Evolutionary conservation across 2,888 invertebrate species (phyloP).

Genomic region (Dryococelus australis): DNA sequence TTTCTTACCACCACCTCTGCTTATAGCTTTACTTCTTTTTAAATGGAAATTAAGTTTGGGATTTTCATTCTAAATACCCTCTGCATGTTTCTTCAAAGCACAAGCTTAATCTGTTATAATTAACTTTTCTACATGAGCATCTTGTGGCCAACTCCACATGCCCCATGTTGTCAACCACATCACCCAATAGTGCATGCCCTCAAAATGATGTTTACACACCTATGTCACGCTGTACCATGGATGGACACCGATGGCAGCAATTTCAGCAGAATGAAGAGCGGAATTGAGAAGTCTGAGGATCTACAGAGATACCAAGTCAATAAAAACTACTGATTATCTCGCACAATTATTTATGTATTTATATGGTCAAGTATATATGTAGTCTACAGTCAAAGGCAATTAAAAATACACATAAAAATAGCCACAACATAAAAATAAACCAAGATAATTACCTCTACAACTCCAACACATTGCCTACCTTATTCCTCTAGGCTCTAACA

Average conservation of each 20-base stretch:
- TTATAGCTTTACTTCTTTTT: too few relatives aligned
- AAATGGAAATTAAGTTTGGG: too few relatives aligned
- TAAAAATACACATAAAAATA: too few relatives aligned
- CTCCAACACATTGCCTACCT: too few relatives aligned
- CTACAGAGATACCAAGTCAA: conserved; percentile 16
- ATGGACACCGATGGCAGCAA: neutral
- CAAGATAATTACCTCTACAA: too few relatives aligned
- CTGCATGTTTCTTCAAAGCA: too few relatives aligned
- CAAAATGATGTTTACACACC: neutral
- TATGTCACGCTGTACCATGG: conserved; percentile 2
- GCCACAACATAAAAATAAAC: too few relatives aligned
- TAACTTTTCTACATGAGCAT: neutral
- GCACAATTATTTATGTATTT: neutral
- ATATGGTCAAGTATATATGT: neutral
- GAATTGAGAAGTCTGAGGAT: neutral
- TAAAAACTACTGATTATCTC: neutral
- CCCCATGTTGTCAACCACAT: neutral
- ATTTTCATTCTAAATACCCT: too few relatives aligned
- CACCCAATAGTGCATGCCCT: neutral
- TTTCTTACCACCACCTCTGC: too few relatives aligned
- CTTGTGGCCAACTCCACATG: neutral
- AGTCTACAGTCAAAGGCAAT: too few relatives aligned
- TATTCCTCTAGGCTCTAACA: too few relatives aligned
- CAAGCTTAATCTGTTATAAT: too few relatives aligned
- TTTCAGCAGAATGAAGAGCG: neutral